Evolutionary conservation across 1,140 invertebrate genomes (phyloP), one percentile per base, ranked within the genome.

Genomic region (Procambarus clarkii): DNA sequence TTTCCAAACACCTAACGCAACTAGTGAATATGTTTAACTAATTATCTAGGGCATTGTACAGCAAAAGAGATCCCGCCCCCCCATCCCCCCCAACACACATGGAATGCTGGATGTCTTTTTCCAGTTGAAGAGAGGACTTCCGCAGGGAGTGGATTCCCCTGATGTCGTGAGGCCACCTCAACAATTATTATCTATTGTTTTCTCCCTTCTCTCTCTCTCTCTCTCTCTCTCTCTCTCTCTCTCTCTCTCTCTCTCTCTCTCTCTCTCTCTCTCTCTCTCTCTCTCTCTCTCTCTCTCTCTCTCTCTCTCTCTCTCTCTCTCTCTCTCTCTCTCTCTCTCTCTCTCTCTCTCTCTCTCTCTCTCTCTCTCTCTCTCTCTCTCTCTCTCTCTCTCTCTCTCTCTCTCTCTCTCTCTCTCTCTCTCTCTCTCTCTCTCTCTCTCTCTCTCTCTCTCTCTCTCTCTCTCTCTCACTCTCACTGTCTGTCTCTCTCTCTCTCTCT

Each of bases 131-230:
- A n/a, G n/a, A n/a, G n/a, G n/a, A n/a, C n/a, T n/a, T n/a, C n/a
- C n/a, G n/a, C n/a, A n/a, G n/a, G n/a, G n/a, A n/a, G n/a, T n/a
- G n/a, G n/a, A n/a, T n/a, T n/a, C n/a, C n/a, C n/a, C n/a, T n/a
- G n/a, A n/a, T n/a, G n/a, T n/a, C n/a, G n/a, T n/a, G n/a, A n/a
- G n/a, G n/a, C n/a, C n/a, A n/a, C n/a, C n/a, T n/a, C n/a, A n/a
- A n/a, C 64, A 69, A n/a, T 69, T 69, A 69, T 69, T 69, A 69
- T 69, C 64, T n/a, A 69, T 11, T 69, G 64, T 11, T 69, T 69
- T 69, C 64, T 69, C 64, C 64, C 64, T n/a, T n/a, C 64, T n/a
- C 64, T n/a, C 64, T n/a, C 64, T n/a, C 64, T n/a, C 64, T n/a
- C 64, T n/a, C 64, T n/a, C 64, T n/a, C 11, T n/a, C 64, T n/a